Conservation (phyloP, 1,140 invertebrate genomes). For the Trinorchestia longiramus region DNA sequence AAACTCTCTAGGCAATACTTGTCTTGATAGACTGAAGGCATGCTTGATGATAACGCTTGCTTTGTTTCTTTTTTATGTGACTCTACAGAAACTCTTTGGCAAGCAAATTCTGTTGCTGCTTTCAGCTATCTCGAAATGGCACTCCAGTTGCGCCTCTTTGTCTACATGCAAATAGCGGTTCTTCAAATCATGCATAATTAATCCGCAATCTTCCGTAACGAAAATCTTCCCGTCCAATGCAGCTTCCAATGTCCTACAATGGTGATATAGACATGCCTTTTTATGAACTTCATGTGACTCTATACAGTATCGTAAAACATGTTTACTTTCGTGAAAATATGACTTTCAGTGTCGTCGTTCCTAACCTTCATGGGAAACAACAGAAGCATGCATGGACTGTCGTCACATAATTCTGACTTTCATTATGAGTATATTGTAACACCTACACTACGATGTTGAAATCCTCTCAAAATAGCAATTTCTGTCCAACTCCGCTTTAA, state of each 20-base stretch:
- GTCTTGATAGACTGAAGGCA: slow-evolving; percentile 6
- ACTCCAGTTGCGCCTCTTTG: background rate
- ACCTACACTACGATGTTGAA: background rate
- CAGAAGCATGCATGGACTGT: background rate
- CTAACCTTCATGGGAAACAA: background rate
- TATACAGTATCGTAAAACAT: background rate
- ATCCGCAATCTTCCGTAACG: background rate
- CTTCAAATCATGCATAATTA: slow-evolving; percentile 9
- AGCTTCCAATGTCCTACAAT: background rate
- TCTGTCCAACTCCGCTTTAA: background rate
- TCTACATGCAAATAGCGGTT: background rate
- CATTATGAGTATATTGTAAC: background rate
- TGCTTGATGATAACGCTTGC: background rate
- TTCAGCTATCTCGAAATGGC: slow-evolving; percentile 6
- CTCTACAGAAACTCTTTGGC: background rate
- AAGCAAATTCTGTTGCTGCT: background rate
- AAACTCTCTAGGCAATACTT: background rate
- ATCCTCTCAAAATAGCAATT: background rate
- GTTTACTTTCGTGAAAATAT: background rate
- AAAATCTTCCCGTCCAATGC: background rate
- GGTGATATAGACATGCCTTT: background rate
- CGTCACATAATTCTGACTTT: background rate
- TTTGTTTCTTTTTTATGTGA: background rate
- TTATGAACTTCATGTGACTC: background rate
- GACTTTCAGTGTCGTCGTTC: background rate